Conservation (phyloP, 1,140 invertebrate genomes). For the Lasaia peninsularis region DNA sequence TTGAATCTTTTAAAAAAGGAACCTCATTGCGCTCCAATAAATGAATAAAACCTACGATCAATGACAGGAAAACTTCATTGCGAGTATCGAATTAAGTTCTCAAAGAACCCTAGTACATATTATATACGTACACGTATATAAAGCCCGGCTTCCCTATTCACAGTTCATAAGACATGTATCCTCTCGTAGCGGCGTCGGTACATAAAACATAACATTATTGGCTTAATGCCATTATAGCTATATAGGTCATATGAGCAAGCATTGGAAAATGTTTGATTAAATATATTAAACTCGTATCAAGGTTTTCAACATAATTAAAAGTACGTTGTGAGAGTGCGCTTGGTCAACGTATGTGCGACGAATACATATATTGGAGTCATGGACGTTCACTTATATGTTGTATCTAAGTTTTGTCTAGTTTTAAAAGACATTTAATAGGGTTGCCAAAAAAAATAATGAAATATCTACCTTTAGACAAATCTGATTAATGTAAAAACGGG, state of each 20-base stretch:
- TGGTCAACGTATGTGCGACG: neutral
- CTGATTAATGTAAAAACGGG: too few relatives aligned
- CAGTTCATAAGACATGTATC: neutral
- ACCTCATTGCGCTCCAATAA: too few relatives aligned
- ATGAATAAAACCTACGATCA: too few relatives aligned
- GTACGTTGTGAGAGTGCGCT: neutral
- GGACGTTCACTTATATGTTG: slow-evolving; percentile 1
- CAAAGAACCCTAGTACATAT: neutral
- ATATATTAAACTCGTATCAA: slow-evolving; percentile 4
- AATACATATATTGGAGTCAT: slow-evolving; percentile 3
- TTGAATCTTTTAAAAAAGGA: too few relatives aligned
- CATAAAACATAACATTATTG: slow-evolving; percentile 9
- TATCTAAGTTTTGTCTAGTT: neutral
- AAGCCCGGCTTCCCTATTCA: slow-evolving; percentile 8
- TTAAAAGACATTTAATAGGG: too few relatives aligned
- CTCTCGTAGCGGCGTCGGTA: neutral
- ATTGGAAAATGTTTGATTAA: slow-evolving; percentile 9
- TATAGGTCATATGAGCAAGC: slow-evolving; percentile 8
- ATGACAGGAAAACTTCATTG: too few relatives aligned
- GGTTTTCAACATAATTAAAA: slow-evolving; percentile 9
- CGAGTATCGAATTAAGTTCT: neutral
- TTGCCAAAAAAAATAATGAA: too few relatives aligned
- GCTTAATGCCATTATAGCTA: slow-evolving; percentile 11
- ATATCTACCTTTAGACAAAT: too few relatives aligned
- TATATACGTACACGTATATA: too few relatives aligned